Base-by-base conservation (phyloP, 1,140 invertebrate species). In the Camponotus floridanus region DNA sequence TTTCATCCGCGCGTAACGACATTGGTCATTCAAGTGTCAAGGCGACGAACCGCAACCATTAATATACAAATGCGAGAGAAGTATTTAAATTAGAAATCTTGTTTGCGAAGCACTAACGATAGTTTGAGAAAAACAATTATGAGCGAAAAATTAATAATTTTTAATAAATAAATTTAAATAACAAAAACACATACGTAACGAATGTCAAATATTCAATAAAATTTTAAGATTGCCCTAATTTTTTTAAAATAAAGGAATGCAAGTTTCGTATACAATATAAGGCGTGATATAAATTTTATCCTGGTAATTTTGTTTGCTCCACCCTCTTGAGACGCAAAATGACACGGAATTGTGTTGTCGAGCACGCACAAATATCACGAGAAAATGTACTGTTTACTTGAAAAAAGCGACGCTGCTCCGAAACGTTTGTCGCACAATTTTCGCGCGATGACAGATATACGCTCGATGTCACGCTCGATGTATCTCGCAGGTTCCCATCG, bases 401-500 rank as follows among this genome's bases (percentile, higher is more conserved):
- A 48, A 48, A 48, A 48, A 48, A 48, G 45, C 45, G 13, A 0
- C 13, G 45, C 11, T 15, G 4, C 18, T 18, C 36, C 8, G 55
- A 26, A 61, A 76, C 57, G 36, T 15, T 33, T n/a, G 7, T 9
- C 18, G 26, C 39, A 6, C 13, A 55, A 57, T 45, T 70, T 21
- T 74, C 68, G 42, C 67, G 42, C 11, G 13, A 18, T 15, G 51
- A 15, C 45, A 36, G 76, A 68, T 79, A 68, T 79, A 18, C 33
- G 64, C 18, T 11, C 51, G n/a, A 26, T 48, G 67, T 83, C 68
- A 74, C 55, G 79, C 36, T 74, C 79, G 45, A 78, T 33, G 61
- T 26, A 73, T 83, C 79, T 48, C 68, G 26, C 51, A 73, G 18
- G 45, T 81, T 85, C 59, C 42, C 61, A 45, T 76, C 61, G 57